phyloP scores from a whole-genome alignment of 2,113 vertebrate species.

The Tautogolabrus adspersus region DNA sequence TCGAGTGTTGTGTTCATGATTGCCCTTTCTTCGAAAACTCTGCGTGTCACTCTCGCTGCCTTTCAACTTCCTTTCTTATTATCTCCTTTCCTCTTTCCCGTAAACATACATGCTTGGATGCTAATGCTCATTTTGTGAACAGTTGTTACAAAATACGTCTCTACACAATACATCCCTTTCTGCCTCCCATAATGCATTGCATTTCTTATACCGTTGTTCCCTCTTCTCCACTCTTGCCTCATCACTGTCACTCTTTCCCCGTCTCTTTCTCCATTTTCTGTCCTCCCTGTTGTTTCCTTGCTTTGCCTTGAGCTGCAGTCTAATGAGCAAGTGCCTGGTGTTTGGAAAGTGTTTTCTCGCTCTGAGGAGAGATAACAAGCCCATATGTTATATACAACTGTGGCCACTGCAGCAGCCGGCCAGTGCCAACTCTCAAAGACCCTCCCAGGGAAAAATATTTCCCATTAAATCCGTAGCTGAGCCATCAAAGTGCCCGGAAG shows the following conservation, averaged over 20 bases:
- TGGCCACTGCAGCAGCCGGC: constrained; percentile 46
- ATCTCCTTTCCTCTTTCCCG: constrained; percentile 2
- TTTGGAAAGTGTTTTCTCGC: constrained; percentile 54
- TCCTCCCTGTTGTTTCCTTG: not conserved
- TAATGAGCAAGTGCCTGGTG: constrained; percentile 68
- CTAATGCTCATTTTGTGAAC: not conserved
- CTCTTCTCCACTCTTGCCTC: constrained; percentile 22
- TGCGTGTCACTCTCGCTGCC: not conserved
- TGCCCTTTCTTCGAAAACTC: not conserved
- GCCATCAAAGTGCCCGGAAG: constrained; percentile 40
- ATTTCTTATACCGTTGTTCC: not conserved
- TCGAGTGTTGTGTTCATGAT: not conserved
- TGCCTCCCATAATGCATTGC: not conserved
- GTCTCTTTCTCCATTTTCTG: not conserved
- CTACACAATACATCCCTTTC: not conserved
- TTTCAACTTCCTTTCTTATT: constrained; percentile 32
- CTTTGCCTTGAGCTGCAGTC: constrained; percentile 62
- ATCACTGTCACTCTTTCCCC: constrained; percentile 29
- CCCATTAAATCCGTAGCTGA: constrained; percentile 33
- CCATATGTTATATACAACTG: constrained; percentile 71
- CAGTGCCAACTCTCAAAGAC: constrained; percentile 48
- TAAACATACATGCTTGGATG: constrained; percentile 10
- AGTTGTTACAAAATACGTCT: not conserved
- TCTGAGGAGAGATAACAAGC: constrained; percentile 70
- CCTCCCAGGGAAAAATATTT: constrained; percentile 36